Evolutionary conservation across 2,113 vertebrate species (phyloP).

Genomic region (Mobula hypostoma): DNA sequence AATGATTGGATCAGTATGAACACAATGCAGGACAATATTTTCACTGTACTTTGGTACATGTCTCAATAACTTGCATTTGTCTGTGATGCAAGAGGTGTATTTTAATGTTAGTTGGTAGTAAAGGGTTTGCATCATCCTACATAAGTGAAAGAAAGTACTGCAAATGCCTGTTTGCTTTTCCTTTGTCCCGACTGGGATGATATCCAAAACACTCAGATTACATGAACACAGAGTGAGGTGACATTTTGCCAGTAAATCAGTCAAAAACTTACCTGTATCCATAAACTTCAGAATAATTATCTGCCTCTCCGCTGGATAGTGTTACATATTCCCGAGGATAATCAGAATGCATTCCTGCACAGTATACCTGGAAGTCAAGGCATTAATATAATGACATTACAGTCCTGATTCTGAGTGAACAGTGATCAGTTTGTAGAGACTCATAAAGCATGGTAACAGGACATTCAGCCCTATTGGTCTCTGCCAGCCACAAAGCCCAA

Average conservation of each 20-base stretch:
- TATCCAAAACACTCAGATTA: not conserved
- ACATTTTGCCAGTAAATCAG: not conserved
- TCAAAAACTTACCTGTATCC: constrained; percentile 66
- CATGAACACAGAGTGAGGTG: not conserved
- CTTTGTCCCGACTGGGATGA: not conserved
- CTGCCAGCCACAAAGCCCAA: too few relatives aligned
- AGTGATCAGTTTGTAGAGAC: not conserved
- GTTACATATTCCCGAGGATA: constrained; percentile 84
- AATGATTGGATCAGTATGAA: too few relatives aligned
- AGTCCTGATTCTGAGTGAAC: not conserved
- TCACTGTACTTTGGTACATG: too few relatives aligned
- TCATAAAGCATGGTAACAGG: too few relatives aligned
- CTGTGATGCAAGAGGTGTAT: not conserved
- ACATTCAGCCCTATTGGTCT: too few relatives aligned
- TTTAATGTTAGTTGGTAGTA: not conserved
- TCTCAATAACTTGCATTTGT: not conserved
- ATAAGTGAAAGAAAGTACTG: not conserved
- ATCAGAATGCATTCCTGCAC: constrained; percentile 74
- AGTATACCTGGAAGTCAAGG: constrained; percentile 70
- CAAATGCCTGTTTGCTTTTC: not conserved
- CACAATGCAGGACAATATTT: too few relatives aligned
- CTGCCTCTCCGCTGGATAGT: constrained; percentile 75
- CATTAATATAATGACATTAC: not conserved
- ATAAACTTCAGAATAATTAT: constrained; percentile 94
- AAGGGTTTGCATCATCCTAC: not conserved